Percentiles rank a stretch among this genome's conserved stretches.
phyloP scores from a whole-genome alignment of 2,797 vertebrate genomes.

The Gymnothorax javanicus region DNA sequence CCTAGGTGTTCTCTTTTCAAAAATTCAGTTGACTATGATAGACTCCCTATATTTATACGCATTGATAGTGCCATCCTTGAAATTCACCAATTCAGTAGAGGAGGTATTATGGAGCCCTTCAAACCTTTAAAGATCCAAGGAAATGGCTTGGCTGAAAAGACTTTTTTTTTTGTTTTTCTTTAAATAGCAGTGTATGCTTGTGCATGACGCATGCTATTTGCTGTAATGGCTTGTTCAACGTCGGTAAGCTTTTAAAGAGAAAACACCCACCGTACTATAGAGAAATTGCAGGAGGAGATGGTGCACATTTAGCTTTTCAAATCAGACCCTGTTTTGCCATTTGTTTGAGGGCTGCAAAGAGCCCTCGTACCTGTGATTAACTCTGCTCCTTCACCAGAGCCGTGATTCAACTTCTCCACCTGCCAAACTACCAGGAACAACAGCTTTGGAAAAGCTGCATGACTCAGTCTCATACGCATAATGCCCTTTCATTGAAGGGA shows the following conservation, averaged over 20 bases:
- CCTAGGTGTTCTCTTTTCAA: background rate
- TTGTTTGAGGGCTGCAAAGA: constrained; percentile 15
- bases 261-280: background rate
- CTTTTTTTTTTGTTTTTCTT: background rate
- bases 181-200: constrained; percentile 5
- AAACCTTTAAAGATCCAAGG: constrained; percentile 10
- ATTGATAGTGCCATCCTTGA: background rate
- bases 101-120: constrained; percentile 9
- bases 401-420: background rate
- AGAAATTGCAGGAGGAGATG: constrained; percentile 20
- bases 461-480: background rate
- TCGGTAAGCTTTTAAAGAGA: background rate
- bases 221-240: background rate
- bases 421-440: background rate
- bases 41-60: background rate
- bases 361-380: background rate
- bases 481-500: background rate
- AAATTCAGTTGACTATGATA: background rate
- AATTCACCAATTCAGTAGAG: background rate
- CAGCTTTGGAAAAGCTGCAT: background rate
- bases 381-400: background rate
- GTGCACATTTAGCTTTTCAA: constrained; percentile 9
- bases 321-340: constrained; percentile 2
- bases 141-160: constrained; percentile 7
- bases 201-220: background rate